Conservation (phyloP, 2,113 vertebrate genomes). For the Dermatemys mawii region DNA sequence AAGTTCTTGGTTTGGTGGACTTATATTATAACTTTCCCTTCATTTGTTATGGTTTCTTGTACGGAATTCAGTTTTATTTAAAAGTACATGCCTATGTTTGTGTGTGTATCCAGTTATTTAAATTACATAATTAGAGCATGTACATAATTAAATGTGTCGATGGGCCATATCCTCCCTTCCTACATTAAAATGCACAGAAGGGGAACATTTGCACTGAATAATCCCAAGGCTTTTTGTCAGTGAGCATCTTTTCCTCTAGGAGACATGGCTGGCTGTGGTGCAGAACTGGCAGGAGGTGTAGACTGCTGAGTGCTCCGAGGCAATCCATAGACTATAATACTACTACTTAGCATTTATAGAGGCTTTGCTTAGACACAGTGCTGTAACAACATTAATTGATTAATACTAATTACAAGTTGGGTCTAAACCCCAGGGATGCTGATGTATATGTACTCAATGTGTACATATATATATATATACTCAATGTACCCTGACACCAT, state of each 20-base stretch:
- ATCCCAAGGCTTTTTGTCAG: not conserved
- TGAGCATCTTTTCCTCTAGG: not conserved
- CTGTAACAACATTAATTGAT: not conserved
- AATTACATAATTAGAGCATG: slow-evolving; percentile 13
- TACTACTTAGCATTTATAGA: not conserved
- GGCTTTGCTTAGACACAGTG: not conserved
- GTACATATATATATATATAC: too few species aligned
- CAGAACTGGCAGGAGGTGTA: not conserved
- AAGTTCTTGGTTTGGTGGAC: not conserved
- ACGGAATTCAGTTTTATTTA: not conserved
- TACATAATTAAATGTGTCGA: not conserved
- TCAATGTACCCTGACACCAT: not conserved
- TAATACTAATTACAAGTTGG: not conserved
- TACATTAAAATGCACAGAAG: not conserved
- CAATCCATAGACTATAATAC: not conserved
- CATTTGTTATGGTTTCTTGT: not conserved
- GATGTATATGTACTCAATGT: accelerated
- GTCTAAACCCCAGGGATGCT: not conserved
- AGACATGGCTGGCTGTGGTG: not conserved
- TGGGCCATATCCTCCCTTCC: not conserved
- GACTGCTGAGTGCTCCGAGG: not conserved
- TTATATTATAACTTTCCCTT: not conserved
- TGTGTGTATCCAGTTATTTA: slow-evolving; percentile 1
- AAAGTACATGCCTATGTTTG: accelerated
- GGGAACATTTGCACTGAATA: not conserved